Percentiles rank a stretch among this genome's conserved stretches.
These are phyloP conservation scores for Epiblema foenella DNA, from an alignment of 2,888 invertebrate species.

Conservation along the genomic window DNA sequence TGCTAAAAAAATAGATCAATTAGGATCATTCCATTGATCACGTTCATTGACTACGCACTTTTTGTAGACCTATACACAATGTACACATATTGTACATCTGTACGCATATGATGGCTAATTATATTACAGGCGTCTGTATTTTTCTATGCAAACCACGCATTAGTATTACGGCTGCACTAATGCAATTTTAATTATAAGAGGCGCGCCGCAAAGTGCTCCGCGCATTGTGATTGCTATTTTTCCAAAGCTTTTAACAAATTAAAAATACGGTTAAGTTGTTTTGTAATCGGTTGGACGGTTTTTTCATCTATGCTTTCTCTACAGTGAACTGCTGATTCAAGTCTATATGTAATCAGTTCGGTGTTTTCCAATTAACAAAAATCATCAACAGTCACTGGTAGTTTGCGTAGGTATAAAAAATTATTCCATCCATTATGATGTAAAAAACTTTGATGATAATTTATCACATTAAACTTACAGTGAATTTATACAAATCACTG, in stretches of 20 bases:
- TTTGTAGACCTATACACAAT: too few species aligned
- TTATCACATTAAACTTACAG: not conserved
- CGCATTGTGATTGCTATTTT: conserved; percentile 82
- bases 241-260: conserved; percentile 81
- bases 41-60: not conserved
- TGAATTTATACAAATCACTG: conserved; percentile 7
- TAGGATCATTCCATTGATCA: not conserved
- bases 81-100: conserved; percentile 3
- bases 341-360: not conserved
- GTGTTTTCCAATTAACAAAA: not conserved
- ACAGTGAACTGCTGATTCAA: not conserved
- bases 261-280: conserved; percentile 61
- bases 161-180: conserved; percentile 74
- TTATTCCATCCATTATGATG: too few species aligned
- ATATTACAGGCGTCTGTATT: conserved; percentile 63
- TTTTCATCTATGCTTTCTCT: conserved; percentile 14
- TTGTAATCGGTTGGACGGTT: conserved; percentile 29
- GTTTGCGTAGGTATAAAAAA: too few species aligned
- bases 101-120: conserved; percentile 59
- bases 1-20: too few species aligned
- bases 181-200: conserved; percentile 85
- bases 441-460: too few species aligned
- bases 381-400: not conserved
- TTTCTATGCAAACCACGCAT: conserved; percentile 75
- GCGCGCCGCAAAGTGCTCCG: conserved; percentile 74